Evolutionary conservation across 2,113 vertebrate species (phyloP).

Genomic region (Dasypus novemcinctus): DNA sequence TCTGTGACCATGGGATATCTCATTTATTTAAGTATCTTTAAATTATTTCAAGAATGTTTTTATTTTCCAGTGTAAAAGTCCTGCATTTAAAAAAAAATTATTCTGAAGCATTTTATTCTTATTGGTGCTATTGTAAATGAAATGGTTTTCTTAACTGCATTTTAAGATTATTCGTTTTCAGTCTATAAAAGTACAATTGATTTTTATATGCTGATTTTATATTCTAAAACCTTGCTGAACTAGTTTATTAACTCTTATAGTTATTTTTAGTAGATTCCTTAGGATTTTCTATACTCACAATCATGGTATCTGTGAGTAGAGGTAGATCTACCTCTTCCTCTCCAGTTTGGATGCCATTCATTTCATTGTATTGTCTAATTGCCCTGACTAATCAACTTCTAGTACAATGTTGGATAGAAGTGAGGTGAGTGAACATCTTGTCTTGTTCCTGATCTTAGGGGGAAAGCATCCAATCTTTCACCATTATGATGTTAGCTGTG

Average conservation of each 20-base stretch:
- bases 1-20: not conserved
- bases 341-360: not conserved
- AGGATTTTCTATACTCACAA: not conserved
- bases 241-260: not conserved
- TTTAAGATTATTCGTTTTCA: not conserved
- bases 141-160: not conserved
- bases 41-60: not conserved
- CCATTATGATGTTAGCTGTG: not conserved
- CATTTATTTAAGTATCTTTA: not conserved
- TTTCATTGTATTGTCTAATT: not conserved
- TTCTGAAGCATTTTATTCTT: not conserved
- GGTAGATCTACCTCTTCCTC: not conserved
- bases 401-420: not conserved
- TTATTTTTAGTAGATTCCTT: not conserved
- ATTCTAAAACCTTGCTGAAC: not conserved
- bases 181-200: no score
- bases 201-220: not conserved
- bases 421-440: not conserved
- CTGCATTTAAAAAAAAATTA: not conserved
- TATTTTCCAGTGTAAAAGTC: not conserved
- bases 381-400: not conserved
- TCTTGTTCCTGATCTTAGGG: not conserved
- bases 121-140: not conserved
- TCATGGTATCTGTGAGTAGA: not conserved
- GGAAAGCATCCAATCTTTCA: not conserved